phyloP scores from a whole-genome alignment of 2,888 invertebrate species.

The Lordiphosa fenestrarum region DNA sequence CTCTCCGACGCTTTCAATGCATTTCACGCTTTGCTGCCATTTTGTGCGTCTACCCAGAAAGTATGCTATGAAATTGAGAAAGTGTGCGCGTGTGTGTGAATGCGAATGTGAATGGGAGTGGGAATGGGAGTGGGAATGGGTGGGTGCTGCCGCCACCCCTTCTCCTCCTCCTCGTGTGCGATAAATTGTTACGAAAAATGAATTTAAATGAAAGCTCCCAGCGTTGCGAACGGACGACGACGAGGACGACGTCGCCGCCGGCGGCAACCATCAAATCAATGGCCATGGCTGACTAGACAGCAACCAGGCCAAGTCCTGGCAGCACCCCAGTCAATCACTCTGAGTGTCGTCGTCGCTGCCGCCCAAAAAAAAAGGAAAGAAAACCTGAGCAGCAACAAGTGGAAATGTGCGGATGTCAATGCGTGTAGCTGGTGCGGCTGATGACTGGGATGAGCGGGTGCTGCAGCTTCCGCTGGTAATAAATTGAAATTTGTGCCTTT shows the following conservation, averaged over 20 bases:
- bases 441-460: conserved; percentile 12
- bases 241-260: conserved; percentile 6
- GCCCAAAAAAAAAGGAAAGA: not conserved
- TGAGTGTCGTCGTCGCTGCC: conserved; percentile 41
- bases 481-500: conserved; percentile 65
- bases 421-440: conserved; percentile 33
- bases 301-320: conserved; percentile 4
- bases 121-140: not conserved
- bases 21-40: conserved; percentile 13
- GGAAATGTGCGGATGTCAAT: conserved; percentile 49
- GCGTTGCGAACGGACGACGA: not conserved
- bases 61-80: conserved; percentile 9
- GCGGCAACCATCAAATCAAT: conserved; percentile 42
- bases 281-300: conserved; percentile 27
- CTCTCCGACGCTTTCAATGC: conserved; percentile 13
- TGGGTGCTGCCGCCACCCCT: conserved; percentile 4
- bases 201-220: conserved; percentile 45
- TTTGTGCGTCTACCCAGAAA: conserved; percentile 17
- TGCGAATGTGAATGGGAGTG: not conserved
- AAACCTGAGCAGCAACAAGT: conserved; percentile 53
- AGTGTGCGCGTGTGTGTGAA: conserved; percentile 1
- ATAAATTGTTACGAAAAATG: conserved; percentile 50
- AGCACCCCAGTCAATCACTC: conserved; percentile 46
- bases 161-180: conserved; percentile 26
- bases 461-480: conserved; percentile 67